Evolutionary conservation across 1,140 invertebrate species (phyloP).

Genomic region (Adoxophyes honmai): DNA sequence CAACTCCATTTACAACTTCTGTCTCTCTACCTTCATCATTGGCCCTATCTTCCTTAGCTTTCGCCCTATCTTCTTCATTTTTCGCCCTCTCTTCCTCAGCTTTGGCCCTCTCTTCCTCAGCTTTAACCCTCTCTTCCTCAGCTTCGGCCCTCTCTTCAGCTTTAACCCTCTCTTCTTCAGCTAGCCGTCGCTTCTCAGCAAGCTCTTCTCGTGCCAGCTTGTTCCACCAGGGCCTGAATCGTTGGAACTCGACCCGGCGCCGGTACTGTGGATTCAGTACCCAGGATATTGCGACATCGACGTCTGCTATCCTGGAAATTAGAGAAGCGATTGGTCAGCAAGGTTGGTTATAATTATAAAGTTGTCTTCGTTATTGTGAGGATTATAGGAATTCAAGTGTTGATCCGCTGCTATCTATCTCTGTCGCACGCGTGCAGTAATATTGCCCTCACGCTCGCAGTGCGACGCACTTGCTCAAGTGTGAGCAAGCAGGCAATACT

Average conservation of each 20-base stretch:
- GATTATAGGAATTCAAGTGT: too few species aligned
- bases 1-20: neutral
- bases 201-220: slow-evolving; percentile 50
- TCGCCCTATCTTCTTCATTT: neutral
- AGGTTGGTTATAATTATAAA: too few species aligned
- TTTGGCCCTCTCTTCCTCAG: slow-evolving; percentile 24
- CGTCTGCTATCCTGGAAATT: slow-evolving; percentile 64
- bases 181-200: slow-evolving; percentile 54
- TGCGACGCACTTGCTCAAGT: too few species aligned
- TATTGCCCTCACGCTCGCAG: too few species aligned
- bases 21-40: neutral
- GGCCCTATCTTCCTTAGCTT: too few species aligned
- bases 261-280: slow-evolving; percentile 71
- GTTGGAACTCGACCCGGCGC: slow-evolving; percentile 61
- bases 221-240: slow-evolving; percentile 74
- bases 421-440: too few species aligned
- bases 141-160: slow-evolving; percentile 34
- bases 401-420: too few species aligned
- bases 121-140: slow-evolving; percentile 32
- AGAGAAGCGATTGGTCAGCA: too few species aligned
- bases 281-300: slow-evolving; percentile 69
- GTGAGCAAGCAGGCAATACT: too few species aligned
- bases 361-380: too few species aligned
- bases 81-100: neutral
- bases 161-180: slow-evolving; percentile 32